phyloP scores from a whole-genome alignment of 2,888 invertebrate species.

The Idaea biselata region DNA sequence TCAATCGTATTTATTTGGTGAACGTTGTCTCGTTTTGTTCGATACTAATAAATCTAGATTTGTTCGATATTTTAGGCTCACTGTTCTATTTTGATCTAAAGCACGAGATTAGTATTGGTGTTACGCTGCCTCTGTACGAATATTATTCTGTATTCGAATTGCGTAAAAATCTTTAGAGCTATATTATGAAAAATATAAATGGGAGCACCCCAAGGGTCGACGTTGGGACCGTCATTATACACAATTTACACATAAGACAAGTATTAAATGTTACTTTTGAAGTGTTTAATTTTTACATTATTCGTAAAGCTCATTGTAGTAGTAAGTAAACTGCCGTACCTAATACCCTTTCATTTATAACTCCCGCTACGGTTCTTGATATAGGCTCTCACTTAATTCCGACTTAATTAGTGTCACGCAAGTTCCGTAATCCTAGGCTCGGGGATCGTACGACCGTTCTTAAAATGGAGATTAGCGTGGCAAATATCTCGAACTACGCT shows the following conservation, averaged over 20 bases:
- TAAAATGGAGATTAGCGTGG: conserved; percentile 79
- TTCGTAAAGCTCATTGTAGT: conserved; percentile 47
- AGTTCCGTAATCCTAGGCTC: conserved; percentile 79
- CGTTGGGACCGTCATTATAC: background rate
- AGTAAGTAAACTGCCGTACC: conserved; percentile 62
- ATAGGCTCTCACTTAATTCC: conserved; percentile 78
- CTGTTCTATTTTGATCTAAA: conserved; percentile 19
- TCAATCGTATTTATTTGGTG: conserved; percentile 23
- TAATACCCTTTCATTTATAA: conserved; percentile 79
- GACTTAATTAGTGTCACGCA: conserved; percentile 81
- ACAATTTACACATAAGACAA: background rate
- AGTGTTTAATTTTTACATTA: background rate
- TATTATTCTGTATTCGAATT: background rate
- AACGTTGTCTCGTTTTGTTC: conserved; percentile 19
- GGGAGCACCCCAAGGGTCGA: background rate
- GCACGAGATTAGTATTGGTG: conserved; percentile 12
- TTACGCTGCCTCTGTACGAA: background rate
- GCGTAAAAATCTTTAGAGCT: background rate
- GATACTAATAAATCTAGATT: conserved; percentile 25
- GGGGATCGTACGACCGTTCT: conserved; percentile 76
- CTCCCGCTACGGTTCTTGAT: conserved; percentile 75
- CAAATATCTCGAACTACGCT: conserved; percentile 76
- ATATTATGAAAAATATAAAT: background rate
- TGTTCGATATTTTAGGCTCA: conserved; percentile 17
- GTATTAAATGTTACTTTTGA: background rate